Evolutionary conservation across 2,797 vertebrate species (phyloP).

Genomic region (Halcyon smyrnensis): DNA sequence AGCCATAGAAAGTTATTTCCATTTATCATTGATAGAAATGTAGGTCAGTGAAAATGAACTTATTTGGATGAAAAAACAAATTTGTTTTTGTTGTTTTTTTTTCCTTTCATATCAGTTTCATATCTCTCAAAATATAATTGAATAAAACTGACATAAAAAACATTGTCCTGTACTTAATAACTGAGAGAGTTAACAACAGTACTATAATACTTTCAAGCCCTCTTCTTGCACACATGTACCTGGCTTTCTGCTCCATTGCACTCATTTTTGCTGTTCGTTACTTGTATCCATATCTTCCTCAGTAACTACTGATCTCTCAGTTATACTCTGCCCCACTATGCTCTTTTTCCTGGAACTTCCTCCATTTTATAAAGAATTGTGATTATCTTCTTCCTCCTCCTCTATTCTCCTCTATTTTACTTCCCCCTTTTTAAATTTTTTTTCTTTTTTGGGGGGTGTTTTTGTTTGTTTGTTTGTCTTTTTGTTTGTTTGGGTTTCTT

Average conservation of each 20-base stretch:
- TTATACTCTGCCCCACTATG: not conserved
- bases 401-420: not conserved
- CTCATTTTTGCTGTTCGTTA: not conserved
- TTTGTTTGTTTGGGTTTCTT: too few species aligned
- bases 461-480: too few species aligned
- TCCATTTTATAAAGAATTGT: not conserved
- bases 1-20: not conserved
- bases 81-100: not conserved
- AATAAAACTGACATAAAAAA: not conserved
- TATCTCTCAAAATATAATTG: not conserved
- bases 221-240: not conserved
- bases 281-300: not conserved
- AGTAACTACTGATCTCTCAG: not conserved
- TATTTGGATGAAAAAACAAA: not conserved
- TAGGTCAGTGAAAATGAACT: not conserved
- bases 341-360: not conserved
- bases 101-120: not conserved
- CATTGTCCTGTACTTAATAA: not conserved
- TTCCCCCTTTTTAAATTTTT: too few species aligned
- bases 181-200: not conserved
- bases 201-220: not conserved
- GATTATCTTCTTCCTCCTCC: not conserved
- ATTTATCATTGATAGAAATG: not conserved
- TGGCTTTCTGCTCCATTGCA: not conserved
- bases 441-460: too few species aligned